Base-by-base conservation (phyloP, 2,113 vertebrate species). In the Corydoras maculifer region DNA sequence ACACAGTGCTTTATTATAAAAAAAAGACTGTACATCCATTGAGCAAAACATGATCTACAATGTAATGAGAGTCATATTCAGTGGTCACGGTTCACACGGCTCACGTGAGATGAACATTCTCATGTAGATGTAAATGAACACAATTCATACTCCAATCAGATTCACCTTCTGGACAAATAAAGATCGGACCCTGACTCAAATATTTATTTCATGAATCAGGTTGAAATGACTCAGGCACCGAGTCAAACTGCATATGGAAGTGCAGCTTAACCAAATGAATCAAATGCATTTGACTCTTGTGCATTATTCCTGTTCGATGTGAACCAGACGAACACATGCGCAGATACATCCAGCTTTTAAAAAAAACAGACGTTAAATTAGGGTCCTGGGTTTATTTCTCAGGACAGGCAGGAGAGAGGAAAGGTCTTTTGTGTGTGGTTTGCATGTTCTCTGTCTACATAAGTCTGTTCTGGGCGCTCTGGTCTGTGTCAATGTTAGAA, bases 21-120 rank as follows among this genome's bases (percentile, higher is more conserved):
- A 57, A 55, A 55, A 57, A n/a, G 54, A 57, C 54, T 57, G 54
- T 15, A 57, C 54, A 15, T 57, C 54, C 54, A 57, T 57, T n/a
- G 14, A 57, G 54, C 13, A 57, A 57, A 57, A n/a, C 54, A 57
- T 14, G 14, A 13, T 55, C 9, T 57, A 57, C 14, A 57, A 57
- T 7, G 54, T n/a, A n/a, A 57, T 57, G 54, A 57, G 51, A 53
- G 51, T 10, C 9, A 53, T 10, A 53, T 53, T 14, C 3, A 53
- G 51, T 14, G 51, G 51, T 53, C 51, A 53, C 13, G 51, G 11
- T 53, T 53, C 51, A 53, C 10, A 12, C 51, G 13, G 51, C 51
- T 53, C 5, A 10, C 9, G 51, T 10, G 51, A 53, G 54, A 57
- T 10, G 13, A 8, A 53, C 51, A 53, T 53, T 57, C 14, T 57